phyloP scores from a whole-genome alignment of 2,797 vertebrate species.

The Gastrophryne carolinensis region DNA sequence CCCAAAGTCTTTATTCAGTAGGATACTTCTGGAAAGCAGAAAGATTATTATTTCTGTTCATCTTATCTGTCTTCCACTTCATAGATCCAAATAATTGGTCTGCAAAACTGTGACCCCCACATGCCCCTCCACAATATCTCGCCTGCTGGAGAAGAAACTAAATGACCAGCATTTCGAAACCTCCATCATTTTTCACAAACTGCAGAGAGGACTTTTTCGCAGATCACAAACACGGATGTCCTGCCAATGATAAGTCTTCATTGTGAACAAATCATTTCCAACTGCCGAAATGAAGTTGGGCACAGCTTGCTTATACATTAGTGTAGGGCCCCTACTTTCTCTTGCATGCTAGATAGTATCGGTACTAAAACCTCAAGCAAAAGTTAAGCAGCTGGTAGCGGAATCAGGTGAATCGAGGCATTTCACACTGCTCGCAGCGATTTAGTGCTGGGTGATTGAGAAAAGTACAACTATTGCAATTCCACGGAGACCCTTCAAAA shows the following conservation, averaged over 20 bases:
- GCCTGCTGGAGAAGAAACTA: constrained; percentile 37
- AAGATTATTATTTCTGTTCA: constrained; percentile 16
- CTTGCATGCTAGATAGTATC: constrained; percentile 49
- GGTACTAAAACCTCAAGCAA: constrained; percentile 52
- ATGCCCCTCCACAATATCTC: constrained; percentile 50
- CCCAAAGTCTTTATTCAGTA: constrained; percentile 64
- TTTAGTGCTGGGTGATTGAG: constrained; percentile 98
- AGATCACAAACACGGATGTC: constrained; percentile 23
- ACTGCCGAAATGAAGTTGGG: constrained; percentile 21
- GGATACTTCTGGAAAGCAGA: constrained; percentile 61
- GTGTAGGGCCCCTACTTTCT: constrained; percentile 41
- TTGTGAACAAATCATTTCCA: constrained; percentile 18
- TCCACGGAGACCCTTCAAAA: constrained; percentile 96
- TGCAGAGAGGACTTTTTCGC: constrained; percentile 24
- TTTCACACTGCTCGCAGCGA: constrained; percentile 98
- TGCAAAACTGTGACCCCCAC: constrained; percentile 66
- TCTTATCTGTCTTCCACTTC: constrained; percentile 16
- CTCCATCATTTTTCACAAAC: constrained; percentile 32
- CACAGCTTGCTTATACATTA: constrained; percentile 37
- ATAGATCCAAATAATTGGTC: constrained; percentile 64
- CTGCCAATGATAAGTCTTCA: neutral
- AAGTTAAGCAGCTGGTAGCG: constrained; percentile 53
- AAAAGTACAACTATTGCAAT: constrained; percentile 98
- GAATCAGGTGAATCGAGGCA: constrained; percentile 95
- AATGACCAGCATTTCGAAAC: constrained; percentile 50